These are phyloP conservation scores for Dexiosoma caninum DNA, from an alignment of 2,888 invertebrate species.

Conservation along the genomic window DNA sequence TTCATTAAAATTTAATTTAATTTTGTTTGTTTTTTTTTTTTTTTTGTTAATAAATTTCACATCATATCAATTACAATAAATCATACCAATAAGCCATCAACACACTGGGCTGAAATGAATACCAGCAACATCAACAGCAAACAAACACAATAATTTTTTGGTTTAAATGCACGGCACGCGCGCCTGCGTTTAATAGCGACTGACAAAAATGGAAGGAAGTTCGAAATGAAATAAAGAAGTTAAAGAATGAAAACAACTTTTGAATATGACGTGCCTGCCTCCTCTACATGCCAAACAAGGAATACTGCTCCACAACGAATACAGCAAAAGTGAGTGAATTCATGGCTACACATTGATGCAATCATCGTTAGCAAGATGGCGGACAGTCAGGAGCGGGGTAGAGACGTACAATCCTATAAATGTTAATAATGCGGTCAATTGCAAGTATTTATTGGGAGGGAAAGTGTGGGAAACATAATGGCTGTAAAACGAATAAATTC, in stretches of 20 bases:
- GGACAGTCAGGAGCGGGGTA: neutral
- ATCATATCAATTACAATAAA: conserved; percentile 62
- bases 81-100: conserved; percentile 54
- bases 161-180: conserved; percentile 65
- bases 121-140: neutral
- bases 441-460: conserved; percentile 15
- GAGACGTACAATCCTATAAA: neutral
- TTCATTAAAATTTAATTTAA: too few relatives aligned
- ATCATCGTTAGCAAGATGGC: neutral
- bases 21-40: conserved; percentile 19
- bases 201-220: conserved; percentile 60
- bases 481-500: neutral
- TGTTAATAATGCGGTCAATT: conserved; percentile 53
- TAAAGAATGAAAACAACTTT: conserved; percentile 45
- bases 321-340: conserved; percentile 5
- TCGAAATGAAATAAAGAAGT: conserved; percentile 44
- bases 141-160: conserved; percentile 13
- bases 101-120: conserved; percentile 22
- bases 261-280: conserved; percentile 36
- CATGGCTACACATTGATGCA: neutral
- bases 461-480: conserved; percentile 25
- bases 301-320: neutral
- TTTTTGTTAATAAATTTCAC: conserved; percentile 45
- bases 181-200: conserved; percentile 55
- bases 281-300: conserved; percentile 41